Evolutionary conservation across 2,113 vertebrate species (phyloP).

Genomic region (Pogonocichla stellata): DNA sequence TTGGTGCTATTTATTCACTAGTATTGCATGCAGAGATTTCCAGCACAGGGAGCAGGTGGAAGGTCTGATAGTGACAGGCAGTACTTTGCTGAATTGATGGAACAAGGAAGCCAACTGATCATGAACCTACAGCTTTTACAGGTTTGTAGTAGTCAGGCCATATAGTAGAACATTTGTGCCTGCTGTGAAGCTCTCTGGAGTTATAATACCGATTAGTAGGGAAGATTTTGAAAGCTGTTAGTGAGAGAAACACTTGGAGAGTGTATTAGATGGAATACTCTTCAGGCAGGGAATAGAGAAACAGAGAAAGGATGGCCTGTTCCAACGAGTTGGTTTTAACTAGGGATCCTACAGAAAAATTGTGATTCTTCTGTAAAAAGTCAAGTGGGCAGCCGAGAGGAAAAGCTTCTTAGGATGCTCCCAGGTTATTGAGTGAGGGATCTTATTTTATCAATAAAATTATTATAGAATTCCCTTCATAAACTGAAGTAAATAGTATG

Average conservation of each 20-base stretch:
- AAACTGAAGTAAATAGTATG: not conserved
- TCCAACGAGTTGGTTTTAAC: not conserved
- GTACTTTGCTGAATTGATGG: constrained; percentile 10
- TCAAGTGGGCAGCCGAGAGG: not conserved
- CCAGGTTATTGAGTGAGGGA: not conserved
- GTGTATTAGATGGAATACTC: not conserved
- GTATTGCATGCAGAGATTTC: not conserved
- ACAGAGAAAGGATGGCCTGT: not conserved
- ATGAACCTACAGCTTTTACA: not conserved
- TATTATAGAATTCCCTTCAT: not conserved
- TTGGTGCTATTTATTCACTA: constrained; percentile 1
- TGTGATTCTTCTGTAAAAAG: rapidly evolving
- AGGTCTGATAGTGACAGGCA: not conserved
- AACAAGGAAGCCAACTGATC: not conserved
- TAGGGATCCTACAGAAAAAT: not conserved
- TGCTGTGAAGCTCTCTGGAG: not conserved
- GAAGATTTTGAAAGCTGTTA: not conserved
- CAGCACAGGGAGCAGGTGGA: constrained; percentile 20
- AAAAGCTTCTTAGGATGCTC: not conserved
- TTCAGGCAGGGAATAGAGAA: not conserved
- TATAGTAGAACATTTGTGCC: not conserved
- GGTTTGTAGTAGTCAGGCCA: not conserved
- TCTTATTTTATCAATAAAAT: not conserved
- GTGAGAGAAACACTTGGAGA: not conserved
- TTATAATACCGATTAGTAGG: not conserved